phyloP scores from a whole-genome alignment of 2,797 vertebrate species.

The Phataginus tetradactyla region DNA sequence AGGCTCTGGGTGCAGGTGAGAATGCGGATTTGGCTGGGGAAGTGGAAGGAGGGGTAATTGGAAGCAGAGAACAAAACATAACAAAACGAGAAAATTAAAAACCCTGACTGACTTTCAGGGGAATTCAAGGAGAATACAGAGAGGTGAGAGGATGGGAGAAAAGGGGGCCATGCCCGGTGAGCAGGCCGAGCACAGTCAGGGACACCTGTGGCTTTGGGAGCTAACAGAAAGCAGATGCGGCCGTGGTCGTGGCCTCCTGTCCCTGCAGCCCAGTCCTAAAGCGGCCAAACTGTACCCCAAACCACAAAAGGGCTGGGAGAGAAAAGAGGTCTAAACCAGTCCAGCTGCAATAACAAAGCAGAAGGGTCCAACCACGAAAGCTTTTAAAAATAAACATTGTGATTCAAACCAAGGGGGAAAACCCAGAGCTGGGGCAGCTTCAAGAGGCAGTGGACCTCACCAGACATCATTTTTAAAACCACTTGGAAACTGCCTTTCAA shows the following conservation, averaged over 20 bases:
- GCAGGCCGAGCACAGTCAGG: background rate
- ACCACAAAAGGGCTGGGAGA: constrained; percentile 49
- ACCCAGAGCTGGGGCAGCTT: background rate
- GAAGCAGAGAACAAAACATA: background rate
- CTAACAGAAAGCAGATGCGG: constrained; percentile 80
- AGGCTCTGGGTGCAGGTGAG: background rate
- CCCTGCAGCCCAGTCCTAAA: constrained; percentile 52
- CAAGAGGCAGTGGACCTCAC: background rate
- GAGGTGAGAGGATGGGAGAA: background rate
- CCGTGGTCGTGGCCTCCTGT: constrained; percentile 61
- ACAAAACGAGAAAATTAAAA: background rate
- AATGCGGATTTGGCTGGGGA: background rate
- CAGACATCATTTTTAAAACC: background rate
- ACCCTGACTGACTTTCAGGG: background rate
- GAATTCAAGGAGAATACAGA: background rate
- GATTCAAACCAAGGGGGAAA: constrained; percentile 6
- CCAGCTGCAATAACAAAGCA: constrained; percentile 82
- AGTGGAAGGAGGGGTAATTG: background rate
- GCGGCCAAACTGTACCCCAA: constrained; percentile 27
- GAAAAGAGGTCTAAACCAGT: constrained; percentile 51
- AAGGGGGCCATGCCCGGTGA: background rate
- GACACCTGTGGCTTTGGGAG: constrained; percentile 78
- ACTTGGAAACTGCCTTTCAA: constrained; percentile 11
- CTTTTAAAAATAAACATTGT: constrained; percentile 63
- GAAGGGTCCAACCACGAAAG: constrained; percentile 29